A percentile compares a stretch with the other conserved stretches of the same genome.
Conservation (phyloP, 2,888 invertebrate species). For the Apantesis nais region DNA sequence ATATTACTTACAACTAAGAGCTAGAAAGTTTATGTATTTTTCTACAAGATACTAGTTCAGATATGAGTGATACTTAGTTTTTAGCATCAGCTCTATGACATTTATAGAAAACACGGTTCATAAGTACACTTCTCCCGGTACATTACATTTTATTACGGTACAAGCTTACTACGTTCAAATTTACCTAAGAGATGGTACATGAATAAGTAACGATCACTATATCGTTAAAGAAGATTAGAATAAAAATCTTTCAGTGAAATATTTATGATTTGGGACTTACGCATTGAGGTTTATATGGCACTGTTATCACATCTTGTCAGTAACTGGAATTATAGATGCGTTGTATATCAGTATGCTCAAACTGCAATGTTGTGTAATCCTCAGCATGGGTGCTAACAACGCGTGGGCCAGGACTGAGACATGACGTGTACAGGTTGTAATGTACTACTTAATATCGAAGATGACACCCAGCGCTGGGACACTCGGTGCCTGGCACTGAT, state of each 20-base stretch:
- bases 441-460: background rate
- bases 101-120: conserved; percentile 28
- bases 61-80: conserved; percentile 25
- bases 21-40: background rate
- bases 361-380: background rate
- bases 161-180: conserved; percentile 32
- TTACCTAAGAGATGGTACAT: conserved; percentile 26
- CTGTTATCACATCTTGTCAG: background rate
- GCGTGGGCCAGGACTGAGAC: background rate
- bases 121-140: conserved; percentile 30
- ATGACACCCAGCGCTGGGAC: background rate
- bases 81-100: conserved; percentile 30
- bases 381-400: background rate
- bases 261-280: conserved; percentile 1
- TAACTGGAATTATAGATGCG: background rate
- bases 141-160: conserved; percentile 43
- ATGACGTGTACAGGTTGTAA: background rate
- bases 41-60: background rate
- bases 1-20: background rate
- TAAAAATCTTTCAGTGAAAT: conserved; percentile 17
- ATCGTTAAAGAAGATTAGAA: conserved; percentile 28
- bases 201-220: conserved; percentile 38
- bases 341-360: background rate
- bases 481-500: background rate
- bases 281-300: background rate